A percentile compares a stretch with the other conserved stretches of the same genome.
Evolutionary conservation across 2,797 vertebrate species (phyloP).

Genomic region (Rhynchotus rufescens): DNA sequence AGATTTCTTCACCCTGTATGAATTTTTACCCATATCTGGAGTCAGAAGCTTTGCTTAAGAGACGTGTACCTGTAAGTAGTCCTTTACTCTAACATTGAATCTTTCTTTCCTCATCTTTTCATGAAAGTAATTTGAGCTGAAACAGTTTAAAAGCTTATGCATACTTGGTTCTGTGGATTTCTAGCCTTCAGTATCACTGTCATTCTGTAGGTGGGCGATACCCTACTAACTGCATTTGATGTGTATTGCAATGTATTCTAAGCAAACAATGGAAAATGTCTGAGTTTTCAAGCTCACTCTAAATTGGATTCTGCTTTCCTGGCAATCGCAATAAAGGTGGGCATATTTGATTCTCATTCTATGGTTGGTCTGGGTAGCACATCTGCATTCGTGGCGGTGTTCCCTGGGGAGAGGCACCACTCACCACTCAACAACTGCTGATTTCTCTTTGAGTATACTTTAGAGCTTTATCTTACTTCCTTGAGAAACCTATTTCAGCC

Average conservation of each 20-base stretch:
- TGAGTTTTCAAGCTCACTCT: neutral
- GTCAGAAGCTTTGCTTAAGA: neutral
- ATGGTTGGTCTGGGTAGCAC: neutral
- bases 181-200: neutral
- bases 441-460: neutral
- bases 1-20: neutral
- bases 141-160: neutral
- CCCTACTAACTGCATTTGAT: neutral
- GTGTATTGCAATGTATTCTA: conserved; percentile 9
- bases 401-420: neutral
- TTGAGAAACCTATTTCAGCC: neutral
- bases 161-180: neutral
- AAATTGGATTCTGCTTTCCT: neutral
- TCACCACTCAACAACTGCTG: neutral
- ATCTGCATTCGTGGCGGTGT: neutral
- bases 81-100: neutral
- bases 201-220: neutral
- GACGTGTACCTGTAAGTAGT: neutral
- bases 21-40: neutral
- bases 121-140: neutral
- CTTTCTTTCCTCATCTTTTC: neutral
- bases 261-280: conserved; percentile 11
- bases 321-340: neutral
- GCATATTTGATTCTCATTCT: neutral
- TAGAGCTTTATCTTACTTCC: neutral